Evolutionary conservation across 2,113 vertebrate species (phyloP).

Genomic region (Camelus bactrianus): DNA sequence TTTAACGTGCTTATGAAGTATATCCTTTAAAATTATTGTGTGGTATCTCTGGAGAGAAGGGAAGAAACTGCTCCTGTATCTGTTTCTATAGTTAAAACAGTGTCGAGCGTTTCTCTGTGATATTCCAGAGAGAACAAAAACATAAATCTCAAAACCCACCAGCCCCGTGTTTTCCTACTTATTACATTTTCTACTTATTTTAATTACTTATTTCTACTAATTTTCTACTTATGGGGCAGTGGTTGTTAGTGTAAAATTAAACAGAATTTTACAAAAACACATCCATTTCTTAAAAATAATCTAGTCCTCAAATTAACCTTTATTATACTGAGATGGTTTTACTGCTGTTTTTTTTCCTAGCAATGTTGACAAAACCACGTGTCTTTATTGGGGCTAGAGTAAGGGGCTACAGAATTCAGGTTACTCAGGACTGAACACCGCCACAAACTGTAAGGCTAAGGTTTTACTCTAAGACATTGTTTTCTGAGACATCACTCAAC

Average conservation of each 20-base stretch:
- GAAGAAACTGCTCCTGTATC: neutral
- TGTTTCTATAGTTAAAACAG: constrained; percentile 8
- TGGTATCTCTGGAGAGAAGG: neutral
- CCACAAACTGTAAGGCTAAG: neutral
- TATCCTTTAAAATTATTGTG: neutral
- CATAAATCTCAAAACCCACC: neutral
- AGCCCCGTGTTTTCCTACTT: neutral
- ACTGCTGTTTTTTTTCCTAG: neutral
- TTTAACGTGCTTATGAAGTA: neutral
- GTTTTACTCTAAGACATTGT: neutral
- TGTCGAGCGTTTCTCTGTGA: neutral
- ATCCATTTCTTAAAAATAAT: neutral
- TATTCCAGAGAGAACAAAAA: neutral
- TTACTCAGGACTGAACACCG: neutral
- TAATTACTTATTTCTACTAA: neutral
- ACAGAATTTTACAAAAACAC: neutral
- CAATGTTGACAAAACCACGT: neutral
- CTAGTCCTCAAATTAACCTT: neutral
- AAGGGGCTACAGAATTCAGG: neutral
- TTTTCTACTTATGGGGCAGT: neutral
- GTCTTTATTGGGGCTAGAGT: neutral
- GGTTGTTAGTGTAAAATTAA: neutral
- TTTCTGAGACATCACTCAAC: neutral
- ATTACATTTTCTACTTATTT: neutral
- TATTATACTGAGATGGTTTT: neutral